Evolutionary conservation across 2,113 vertebrate species (phyloP), one percentile per base, ranked within the genome.

Genomic region (Syngnathus floridae): DNA sequence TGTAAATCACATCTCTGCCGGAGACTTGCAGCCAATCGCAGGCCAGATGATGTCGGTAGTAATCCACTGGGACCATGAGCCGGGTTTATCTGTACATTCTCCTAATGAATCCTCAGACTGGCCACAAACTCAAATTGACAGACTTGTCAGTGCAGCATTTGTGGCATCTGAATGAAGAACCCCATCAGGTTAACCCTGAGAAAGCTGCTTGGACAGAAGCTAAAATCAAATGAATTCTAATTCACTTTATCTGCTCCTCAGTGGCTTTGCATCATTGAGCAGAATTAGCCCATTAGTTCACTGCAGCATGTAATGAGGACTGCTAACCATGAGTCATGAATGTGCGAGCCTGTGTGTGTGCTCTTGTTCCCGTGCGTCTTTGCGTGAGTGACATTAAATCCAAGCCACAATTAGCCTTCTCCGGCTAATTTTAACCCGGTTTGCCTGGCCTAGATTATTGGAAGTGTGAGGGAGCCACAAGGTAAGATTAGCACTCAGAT

Each of bases 381-480:
- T 76, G 79, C 55, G 22, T 75, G 79, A 81, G 78, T 75, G 72
- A 78, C 71, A 81, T 77, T 80, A 78, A 77, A 81, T 74, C 79
- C 73, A 66, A 68, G 71, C 73, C 74, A 65, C 72, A 73, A 76
- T 81, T 82, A 84, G 83, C 78, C 71, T 72, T 76, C 71, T 70
- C 60, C 38, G 71, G 67, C 80, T 87, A 81, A 87, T 83, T 81
- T 82, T 84, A 87, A 76, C 67, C 22, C 57, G 64, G 57, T 73
- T 63, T 74, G 67, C 74, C 82, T 81, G 79, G 67, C 82, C 72
- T 78, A 89, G 76, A 89, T 90, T 84, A 86, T 65, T 78, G 38
- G 60, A 75, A 46, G 60, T 78, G 68, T 76, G 65, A 64, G 26
- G 55, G 38, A 84, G 73, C 73, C 61, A 83, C 66, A 76, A 67